These are phyloP conservation scores for Dryococelus australis DNA, from an alignment of 2,888 invertebrate species.

Conservation along the genomic window DNA sequence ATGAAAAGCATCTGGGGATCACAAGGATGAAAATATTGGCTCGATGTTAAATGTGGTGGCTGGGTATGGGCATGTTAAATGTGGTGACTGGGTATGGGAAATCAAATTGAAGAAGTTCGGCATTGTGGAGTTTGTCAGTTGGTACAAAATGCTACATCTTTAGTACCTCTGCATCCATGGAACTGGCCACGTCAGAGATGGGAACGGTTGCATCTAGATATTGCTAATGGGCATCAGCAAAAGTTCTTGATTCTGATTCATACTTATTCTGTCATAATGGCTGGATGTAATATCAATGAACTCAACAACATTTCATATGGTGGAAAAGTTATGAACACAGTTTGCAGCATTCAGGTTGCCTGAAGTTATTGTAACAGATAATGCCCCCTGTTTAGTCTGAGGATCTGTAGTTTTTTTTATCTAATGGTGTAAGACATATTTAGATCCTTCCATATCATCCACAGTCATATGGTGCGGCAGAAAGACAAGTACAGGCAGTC, in stretches of 20 bases:
- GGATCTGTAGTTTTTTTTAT: background rate
- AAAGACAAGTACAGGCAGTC: background rate
- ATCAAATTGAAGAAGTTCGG: background rate
- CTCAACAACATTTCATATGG: background rate
- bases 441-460: background rate
- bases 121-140: background rate
- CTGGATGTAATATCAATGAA: background rate
- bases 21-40: background rate
- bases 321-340: background rate
- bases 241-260: background rate
- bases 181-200: no score
- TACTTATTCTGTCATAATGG: background rate
- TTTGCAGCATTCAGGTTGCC: background rate
- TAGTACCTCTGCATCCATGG: no score
- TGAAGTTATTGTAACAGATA: background rate
- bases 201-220: no score
- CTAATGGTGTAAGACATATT: background rate
- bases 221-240: no score
- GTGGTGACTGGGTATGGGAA: background rate
- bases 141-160: no score
- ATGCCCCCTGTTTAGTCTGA: background rate
- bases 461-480: background rate
- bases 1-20: background rate
- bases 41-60: no score
- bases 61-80: no score